Evolutionary conservation across 1,140 invertebrate species (phyloP).

Genomic region (Aphaenogaster floridana): DNA sequence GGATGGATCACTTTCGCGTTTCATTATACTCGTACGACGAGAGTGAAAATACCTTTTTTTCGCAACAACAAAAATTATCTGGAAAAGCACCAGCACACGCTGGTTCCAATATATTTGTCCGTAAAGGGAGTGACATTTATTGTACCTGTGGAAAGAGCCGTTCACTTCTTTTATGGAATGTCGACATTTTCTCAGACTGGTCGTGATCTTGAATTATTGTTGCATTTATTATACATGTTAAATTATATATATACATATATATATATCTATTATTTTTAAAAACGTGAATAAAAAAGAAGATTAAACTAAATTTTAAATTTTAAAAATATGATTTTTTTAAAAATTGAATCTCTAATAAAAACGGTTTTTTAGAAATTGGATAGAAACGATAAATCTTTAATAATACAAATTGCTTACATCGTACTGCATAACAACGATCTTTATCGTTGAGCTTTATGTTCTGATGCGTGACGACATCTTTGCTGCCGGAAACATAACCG

Average conservation of each 20-base stretch:
- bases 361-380: neutral
- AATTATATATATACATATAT: neutral
- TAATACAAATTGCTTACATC: neutral
- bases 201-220: slow-evolving; percentile 5
- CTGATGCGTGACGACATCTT: neutral
- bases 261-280: neutral
- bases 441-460: neutral
- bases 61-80: slow-evolving; percentile 2
- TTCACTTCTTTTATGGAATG: slow-evolving; percentile 17
- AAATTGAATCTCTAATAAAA: neutral
- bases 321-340: neutral
- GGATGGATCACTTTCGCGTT: slow-evolving; percentile 72
- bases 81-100: neutral
- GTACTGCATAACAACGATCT: neutral
- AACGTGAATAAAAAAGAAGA: neutral
- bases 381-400: neutral
- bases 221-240: neutral
- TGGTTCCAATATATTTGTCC: neutral
- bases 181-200: neutral
- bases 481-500: slow-evolving; percentile 45
- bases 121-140: slow-evolving; percentile 37
- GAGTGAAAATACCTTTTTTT: slow-evolving; percentile 72
- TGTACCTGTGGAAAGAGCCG: neutral
- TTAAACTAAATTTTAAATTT: neutral
- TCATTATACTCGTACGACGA: slow-evolving; percentile 48